Percentiles rank a stretch among this genome's conserved stretches.
Evolutionary conservation across 2,113 vertebrate species (phyloP).

Genomic region (Epinephelus lanceolatus): DNA sequence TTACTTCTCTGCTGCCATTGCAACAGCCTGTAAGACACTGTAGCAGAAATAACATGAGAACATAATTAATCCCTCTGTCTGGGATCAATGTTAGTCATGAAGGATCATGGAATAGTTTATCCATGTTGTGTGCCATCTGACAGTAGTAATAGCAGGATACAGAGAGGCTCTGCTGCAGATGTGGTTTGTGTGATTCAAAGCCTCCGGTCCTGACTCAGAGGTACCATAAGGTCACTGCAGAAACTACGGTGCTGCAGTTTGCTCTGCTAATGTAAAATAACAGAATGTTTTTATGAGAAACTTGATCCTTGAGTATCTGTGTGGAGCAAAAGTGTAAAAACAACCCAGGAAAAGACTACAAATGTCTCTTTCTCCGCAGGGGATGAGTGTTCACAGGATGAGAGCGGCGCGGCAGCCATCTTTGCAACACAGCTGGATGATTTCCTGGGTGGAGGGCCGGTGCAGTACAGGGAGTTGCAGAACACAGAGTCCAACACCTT

Average conservation of each 20-base stretch:
- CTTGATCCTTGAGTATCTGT: neutral
- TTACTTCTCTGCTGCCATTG: slow-evolving; percentile 1
- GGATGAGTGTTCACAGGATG: slow-evolving; percentile 93
- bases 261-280: slow-evolving; percentile 1
- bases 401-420: slow-evolving; percentile 93
- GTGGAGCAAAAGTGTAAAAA: neutral
- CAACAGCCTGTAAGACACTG: slow-evolving; percentile 11
- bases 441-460: slow-evolving; percentile 91
- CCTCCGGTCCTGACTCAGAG: slow-evolving; percentile 49
- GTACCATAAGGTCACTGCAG: slow-evolving; percentile 12
- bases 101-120: slow-evolving; percentile 28
- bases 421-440: slow-evolving; percentile 95
- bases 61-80: slow-evolving; percentile 37
- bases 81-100: slow-evolving; percentile 21
- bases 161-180: slow-evolving; percentile 29
- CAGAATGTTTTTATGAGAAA: neutral
- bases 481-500: slow-evolving; percentile 90
- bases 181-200: slow-evolving; percentile 52
- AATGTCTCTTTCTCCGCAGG: slow-evolving; percentile 81
- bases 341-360: neutral
- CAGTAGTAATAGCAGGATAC: slow-evolving; percentile 42
- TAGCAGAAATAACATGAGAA: neutral
- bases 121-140: slow-evolving; percentile 29
- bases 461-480: slow-evolving; percentile 95
- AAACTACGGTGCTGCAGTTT: slow-evolving; percentile 5